These are phyloP conservation scores for Carassius gibelio DNA, from an alignment of 2,113 vertebrate genomes.

Conservation along the genomic window DNA sequence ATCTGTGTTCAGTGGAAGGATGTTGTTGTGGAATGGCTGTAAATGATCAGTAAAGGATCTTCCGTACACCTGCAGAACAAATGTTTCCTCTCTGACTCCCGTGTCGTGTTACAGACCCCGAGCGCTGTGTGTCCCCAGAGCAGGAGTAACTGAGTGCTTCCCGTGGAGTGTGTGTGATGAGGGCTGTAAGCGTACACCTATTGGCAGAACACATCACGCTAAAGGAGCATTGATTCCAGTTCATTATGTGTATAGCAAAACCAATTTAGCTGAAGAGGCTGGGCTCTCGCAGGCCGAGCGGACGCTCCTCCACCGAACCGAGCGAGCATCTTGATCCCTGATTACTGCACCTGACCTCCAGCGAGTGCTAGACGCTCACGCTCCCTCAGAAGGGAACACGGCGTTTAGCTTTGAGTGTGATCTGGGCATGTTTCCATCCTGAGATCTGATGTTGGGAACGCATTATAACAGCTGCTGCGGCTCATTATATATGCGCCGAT, in stretches of 20 bases:
- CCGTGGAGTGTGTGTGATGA: conserved; percentile 67
- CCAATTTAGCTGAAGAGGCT: conserved; percentile 85
- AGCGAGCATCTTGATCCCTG: conserved; percentile 49
- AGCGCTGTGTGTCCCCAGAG: too few relatives aligned
- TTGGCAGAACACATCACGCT: conserved; percentile 83
- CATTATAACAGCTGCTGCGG: conserved; percentile 9
- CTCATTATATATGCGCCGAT: conserved; percentile 17
- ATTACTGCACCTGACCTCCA: conserved; percentile 44
- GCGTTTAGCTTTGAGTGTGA: neutral
- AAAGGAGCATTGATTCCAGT: conserved; percentile 86
- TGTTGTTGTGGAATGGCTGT: neutral
- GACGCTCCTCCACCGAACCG: neutral
- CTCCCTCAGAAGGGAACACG: neutral
- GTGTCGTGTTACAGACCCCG: too few relatives aligned
- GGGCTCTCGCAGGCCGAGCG: conserved; percentile 69
- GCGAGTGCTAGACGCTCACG: neutral
- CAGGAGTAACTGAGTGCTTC: conserved; percentile 77
- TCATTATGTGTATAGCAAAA: conserved; percentile 87
- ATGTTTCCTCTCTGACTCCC: conserved; percentile 50
- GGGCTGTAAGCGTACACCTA: conserved; percentile 49
- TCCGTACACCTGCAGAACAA: neutral
- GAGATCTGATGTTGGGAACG: neutral
- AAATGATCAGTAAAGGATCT: neutral
- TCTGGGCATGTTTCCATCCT: conserved; percentile 3
- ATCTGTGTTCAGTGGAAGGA: neutral